A percentile compares a stretch with the other conserved stretches of the same genome.
Evolutionary conservation across 2,113 vertebrate genomes (phyloP).

Genomic region (Jacana jacana): DNA sequence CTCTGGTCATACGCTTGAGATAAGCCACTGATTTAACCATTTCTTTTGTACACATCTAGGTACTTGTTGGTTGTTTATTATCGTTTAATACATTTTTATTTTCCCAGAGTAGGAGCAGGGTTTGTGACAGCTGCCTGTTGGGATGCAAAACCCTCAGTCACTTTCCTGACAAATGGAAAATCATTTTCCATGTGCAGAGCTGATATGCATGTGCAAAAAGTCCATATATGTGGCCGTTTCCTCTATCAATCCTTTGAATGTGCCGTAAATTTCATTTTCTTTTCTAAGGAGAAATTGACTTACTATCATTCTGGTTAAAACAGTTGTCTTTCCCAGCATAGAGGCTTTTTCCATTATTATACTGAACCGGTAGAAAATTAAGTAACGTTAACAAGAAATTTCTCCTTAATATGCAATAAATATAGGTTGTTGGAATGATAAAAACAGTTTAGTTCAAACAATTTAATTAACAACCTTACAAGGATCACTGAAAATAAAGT

Average conservation of each 20-base stretch:
- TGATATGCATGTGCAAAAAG: background rate
- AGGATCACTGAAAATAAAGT: slow-evolving; percentile 68
- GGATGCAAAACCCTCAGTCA: background rate
- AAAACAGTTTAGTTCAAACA: slow-evolving; percentile 75
- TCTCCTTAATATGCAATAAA: slow-evolving; percentile 69
- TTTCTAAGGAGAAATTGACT: background rate
- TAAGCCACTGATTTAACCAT: background rate
- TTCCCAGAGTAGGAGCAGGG: background rate
- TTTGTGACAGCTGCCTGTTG: background rate
- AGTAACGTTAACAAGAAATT: slow-evolving; percentile 64
- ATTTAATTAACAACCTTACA: slow-evolving; percentile 75
- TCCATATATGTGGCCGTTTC: background rate
- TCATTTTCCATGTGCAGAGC: background rate
- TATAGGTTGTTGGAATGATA: slow-evolving; percentile 62
- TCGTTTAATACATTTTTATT: background rate
- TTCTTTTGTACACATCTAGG: background rate
- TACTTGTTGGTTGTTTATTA: background rate
- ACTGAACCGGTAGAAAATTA: slow-evolving; percentile 48
- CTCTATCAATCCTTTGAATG: background rate
- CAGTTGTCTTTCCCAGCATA: background rate
- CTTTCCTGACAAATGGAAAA: background rate
- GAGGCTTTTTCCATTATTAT: slow-evolving; percentile 46
- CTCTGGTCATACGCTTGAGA: background rate
- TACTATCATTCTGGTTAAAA: slow-evolving; percentile 29
- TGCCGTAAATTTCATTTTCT: background rate